Base-by-base conservation (phyloP, 2,888 invertebrate genomes). In the Julus scanicus region DNA sequence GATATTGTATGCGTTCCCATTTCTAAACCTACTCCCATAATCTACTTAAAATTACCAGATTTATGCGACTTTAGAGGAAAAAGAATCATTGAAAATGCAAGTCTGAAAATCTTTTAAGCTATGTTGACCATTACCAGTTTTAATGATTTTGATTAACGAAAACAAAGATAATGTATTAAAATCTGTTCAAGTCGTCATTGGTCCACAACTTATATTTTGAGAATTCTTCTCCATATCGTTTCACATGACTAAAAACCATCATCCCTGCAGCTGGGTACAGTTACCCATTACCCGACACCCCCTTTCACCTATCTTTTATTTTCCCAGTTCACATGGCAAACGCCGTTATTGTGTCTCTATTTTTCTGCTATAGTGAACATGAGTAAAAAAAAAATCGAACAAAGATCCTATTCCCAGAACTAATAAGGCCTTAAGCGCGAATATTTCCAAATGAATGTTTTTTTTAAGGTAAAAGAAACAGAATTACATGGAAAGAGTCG, bases 211-310 rank as follows among this genome's bases (percentile, higher is more conserved):
- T 29, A 29, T 1, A 29, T 57, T 57, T n/a, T 2, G 5, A 57
- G 57, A 57, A 57, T n/a, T 2, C n/a, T 17, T 57, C 57, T 57
- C 57, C 17, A 57, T 57, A 17, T 57, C 57, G 57, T 57, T n/a
- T 57, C 57, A 57, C 57, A 57, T 57, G 57, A 57, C 57, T 57
- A 57, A 57, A 57, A n/a, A n/a, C 8, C 57, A 57, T 53, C 53
- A 53, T 29, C 29, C 17, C 53, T 53, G 53, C 2, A 17, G 53
- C 15, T 53, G 17, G 53, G 53, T 11, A 53, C 53, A 53, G 53
- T 53, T 53, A 53, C 53, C 53, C 44, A 44, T 44, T 44, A 44
- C 44, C 44, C 44, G 53, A 15, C 53, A 9, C 9, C 53, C 53
- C 44, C 17, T 17, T 53, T 53, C 53, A 53, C 53, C 53, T 17